Percentiles rank a stretch among this genome's conserved stretches.
These are phyloP conservation scores for Trimorus sp. DNA, from an alignment of 2,888 invertebrate genomes.

Conservation along the genomic window DNA sequence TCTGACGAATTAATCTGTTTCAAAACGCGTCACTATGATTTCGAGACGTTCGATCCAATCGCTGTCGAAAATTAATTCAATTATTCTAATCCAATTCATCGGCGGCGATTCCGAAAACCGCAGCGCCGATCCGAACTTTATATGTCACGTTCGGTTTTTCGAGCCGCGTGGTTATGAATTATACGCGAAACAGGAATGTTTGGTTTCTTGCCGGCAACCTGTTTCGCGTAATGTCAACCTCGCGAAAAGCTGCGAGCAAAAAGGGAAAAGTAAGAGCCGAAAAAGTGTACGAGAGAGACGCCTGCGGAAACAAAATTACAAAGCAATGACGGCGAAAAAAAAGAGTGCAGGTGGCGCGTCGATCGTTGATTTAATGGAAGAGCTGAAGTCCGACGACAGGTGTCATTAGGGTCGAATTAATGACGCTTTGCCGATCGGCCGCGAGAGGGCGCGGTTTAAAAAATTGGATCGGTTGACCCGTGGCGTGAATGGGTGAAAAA, in stretches of 20 bases:
- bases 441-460: too few relatives aligned
- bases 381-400: too few relatives aligned
- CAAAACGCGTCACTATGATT: neutral
- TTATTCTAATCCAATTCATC: too few relatives aligned
- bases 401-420: too few relatives aligned
- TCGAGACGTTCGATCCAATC: neutral
- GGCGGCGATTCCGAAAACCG: conserved; percentile 20
- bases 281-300: conserved; percentile 4
- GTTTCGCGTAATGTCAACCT: conserved; percentile 64
- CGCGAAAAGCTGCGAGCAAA: conserved; percentile 54
- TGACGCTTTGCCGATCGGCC: too few relatives aligned
- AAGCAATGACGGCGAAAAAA: neutral
- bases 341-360: neutral
- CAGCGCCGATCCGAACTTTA: conserved; percentile 30
- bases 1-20: too few relatives aligned
- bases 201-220: conserved; percentile 63
- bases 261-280: neutral
- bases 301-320: too few relatives aligned
- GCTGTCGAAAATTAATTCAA: too few relatives aligned
- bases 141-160: conserved; percentile 53
- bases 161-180: conserved; percentile 58
- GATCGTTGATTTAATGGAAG: too few relatives aligned
- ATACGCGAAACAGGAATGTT: conserved; percentile 67
- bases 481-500: too few relatives aligned
- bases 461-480: too few relatives aligned